Evolutionary conservation across 2,797 vertebrate genomes (phyloP), one percentile per base, ranked within the genome.

Genomic region (Micrastur ruficollis): DNA sequence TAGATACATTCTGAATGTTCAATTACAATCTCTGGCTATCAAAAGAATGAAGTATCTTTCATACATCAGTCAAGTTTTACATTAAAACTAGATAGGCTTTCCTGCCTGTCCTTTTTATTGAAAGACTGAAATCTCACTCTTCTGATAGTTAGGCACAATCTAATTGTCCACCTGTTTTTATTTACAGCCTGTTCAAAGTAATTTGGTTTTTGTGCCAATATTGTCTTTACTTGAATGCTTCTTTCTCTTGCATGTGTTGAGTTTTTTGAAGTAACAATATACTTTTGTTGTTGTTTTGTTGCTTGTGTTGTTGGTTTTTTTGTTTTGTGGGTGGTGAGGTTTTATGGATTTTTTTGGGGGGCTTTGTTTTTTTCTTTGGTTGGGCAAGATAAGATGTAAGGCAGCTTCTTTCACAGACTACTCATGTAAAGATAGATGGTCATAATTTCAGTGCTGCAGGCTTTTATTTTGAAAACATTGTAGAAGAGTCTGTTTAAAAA

Each of bases 161-260:
- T 74, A 55, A 87, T 94, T 96, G 94, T 76, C 86, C 74, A 82
- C 63, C 50, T 74, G 56, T 7, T 81, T 89, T 92, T 96, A 42
- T 86, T 96, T 81, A 72, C 42, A 75, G 44, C 18, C 56, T 81
- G 14, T 46, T 95, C 61, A 34, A 82, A 59, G 44, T 59, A 38
- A 74, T 74, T 49, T 67, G 5, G 4, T 61, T 38, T 66, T 46
- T 50, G 8, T 71, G 75, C 53, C 68, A 75, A 4, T 50, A 36
- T 36, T 79, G 38, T 90, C 38, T 72, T 72, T 61, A 53, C 26
- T 86, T 75, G 47, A 55, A 40, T 67, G 18, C 6, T 72, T 75
- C 32, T 82, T 76, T 79, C 42, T 27, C 34, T 53, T 62, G 34
- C 12, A 7, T 6, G 16, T 23, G 8, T 70, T 84, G 19, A 2